Conservation (phyloP, 2,888 invertebrate genomes). For the Rhimphoctona megacephalus region DNA sequence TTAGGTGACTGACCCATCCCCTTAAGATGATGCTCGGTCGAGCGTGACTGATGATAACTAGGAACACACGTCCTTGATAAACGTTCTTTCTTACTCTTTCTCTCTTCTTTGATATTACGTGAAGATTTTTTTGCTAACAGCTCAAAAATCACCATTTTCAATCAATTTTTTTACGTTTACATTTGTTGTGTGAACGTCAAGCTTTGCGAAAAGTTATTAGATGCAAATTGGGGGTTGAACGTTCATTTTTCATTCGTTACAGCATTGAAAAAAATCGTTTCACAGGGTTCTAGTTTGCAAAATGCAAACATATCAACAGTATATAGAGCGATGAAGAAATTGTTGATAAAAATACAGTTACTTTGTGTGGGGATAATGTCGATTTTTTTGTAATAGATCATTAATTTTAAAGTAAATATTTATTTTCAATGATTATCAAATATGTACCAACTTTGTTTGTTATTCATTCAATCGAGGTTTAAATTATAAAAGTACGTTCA, state of each 20-base stretch:
- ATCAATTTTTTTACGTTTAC: background rate
- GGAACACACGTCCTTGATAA: constrained; percentile 4
- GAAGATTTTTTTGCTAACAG: background rate
- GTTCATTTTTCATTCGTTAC: background rate
- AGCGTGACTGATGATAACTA: constrained; percentile 14
- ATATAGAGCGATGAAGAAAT: background rate
- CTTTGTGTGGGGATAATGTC: background rate
- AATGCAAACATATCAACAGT: background rate
- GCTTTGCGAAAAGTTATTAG: background rate
- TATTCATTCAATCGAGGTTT: background rate
- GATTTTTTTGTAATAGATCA: background rate
- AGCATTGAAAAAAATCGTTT: background rate
- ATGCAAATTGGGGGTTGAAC: background rate
- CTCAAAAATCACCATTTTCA: background rate
- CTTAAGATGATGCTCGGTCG: constrained; percentile 8
- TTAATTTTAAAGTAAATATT: background rate
- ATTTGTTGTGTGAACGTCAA: background rate
- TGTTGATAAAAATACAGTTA: background rate
- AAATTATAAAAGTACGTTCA: background rate
- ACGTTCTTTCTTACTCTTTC: background rate
- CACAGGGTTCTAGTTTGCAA: background rate
- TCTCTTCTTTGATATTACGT: background rate
- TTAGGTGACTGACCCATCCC: no score
- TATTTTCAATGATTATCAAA: background rate
- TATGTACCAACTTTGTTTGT: background rate